A percentile compares a stretch with the other conserved stretches of the same genome.
phyloP scores from a whole-genome alignment of 30 jellyfish, hydroid and myxozoan genomes.

The Pseudorhiza aurosa region DNA sequence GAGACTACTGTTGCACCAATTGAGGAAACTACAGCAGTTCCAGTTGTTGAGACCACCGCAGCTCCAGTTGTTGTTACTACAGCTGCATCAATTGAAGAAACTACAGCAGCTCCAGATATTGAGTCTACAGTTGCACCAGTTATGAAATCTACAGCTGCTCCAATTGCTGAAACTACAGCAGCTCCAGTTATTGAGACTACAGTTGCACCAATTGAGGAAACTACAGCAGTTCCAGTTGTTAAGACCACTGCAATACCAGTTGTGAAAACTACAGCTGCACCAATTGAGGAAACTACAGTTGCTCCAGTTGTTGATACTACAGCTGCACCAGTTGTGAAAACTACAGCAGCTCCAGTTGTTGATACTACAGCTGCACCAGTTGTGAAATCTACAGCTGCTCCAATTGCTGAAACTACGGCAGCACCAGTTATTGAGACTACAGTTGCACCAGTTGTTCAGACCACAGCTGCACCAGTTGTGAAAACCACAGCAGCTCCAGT shows the following conservation, averaged over 20 bases:
- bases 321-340: not conserved
- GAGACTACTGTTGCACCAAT: not conserved
- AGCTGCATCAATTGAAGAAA: constrained; percentile 1
- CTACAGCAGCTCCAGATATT: constrained; percentile 2
- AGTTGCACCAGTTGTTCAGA: not conserved
- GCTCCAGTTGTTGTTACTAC: constrained; percentile 7
- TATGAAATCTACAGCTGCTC: constrained; percentile 16
- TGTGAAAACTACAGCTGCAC: not conserved
- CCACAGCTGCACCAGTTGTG: not conserved
- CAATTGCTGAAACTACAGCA: constrained; percentile 11
- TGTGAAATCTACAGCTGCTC: constrained; percentile 11
- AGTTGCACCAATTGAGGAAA: constrained; percentile 5
- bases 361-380: constrained; percentile 11
- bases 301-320: not conserved
- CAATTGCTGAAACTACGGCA: not conserved
- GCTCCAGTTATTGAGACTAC: not conserved
- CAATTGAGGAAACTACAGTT: constrained; percentile 1
- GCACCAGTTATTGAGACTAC: constrained; percentile 16
- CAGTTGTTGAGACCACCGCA: constrained; percentile 6
- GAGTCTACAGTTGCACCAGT: constrained; percentile 37
- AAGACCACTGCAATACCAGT: not conserved
- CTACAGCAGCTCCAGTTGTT: constrained; percentile 2
- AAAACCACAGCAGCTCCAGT: constrained; percentile 1
- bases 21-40: constrained; percentile 10
- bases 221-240: constrained; percentile 2